phyloP scores from a whole-genome alignment of 2,113 vertebrate species.

The Myiopsitta monachus region DNA sequence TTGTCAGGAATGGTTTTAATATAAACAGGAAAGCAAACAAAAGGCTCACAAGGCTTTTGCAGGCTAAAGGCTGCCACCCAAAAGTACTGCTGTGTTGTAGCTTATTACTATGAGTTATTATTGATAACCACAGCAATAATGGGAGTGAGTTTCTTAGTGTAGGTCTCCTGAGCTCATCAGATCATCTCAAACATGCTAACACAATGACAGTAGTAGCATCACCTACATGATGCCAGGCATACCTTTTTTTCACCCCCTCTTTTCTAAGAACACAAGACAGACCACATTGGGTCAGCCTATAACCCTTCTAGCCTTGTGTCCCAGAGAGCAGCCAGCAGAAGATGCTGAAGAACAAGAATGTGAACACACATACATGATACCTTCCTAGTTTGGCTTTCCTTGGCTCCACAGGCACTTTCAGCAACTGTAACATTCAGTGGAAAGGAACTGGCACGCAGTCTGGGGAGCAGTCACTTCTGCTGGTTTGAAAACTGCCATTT shows the following conservation, averaged over 20 bases:
- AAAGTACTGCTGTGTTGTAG: neutral
- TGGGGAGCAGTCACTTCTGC: neutral
- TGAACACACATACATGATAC: fast-evolving
- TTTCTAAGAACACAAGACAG: neutral
- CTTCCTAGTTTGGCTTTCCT: neutral
- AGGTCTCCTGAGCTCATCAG: neutral
- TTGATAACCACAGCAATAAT: neutral
- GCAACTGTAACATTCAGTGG: neutral
- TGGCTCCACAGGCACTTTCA: neutral
- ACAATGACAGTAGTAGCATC: neutral
- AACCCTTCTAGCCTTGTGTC: neutral
- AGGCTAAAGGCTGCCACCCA: neutral
- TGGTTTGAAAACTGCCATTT: neutral
- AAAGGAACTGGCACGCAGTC: neutral
- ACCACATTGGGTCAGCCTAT: neutral
- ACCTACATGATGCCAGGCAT: fast-evolving
- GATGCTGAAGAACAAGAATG: neutral
- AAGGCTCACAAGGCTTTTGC: neutral
- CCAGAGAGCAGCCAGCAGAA: neutral
- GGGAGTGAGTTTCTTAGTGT: neutral
- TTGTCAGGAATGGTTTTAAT: constrained; percentile 17
- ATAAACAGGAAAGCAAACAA: neutral
- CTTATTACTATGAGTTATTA: neutral
- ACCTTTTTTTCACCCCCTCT: neutral
- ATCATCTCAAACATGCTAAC: neutral